Conservation (phyloP, 2,888 invertebrate species). For the Blastobasis lacticolella region DNA sequence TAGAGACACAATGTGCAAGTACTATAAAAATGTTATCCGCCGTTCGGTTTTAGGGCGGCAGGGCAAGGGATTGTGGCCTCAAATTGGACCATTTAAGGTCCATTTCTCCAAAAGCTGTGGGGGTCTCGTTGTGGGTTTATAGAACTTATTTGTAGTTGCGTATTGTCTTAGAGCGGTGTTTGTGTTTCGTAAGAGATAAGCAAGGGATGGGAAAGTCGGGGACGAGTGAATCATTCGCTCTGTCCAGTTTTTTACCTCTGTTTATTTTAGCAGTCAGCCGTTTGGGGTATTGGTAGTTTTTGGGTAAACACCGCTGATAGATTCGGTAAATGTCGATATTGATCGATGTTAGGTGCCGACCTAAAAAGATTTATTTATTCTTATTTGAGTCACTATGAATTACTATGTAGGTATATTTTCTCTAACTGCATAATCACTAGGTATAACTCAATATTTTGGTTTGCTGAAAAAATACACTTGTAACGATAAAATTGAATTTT, state of each 20-base stretch:
- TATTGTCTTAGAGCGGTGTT: constrained; percentile 58
- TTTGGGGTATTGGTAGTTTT: constrained; percentile 2
- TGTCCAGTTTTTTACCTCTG: constrained; percentile 25
- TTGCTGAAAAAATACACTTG: no score
- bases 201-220: constrained; percentile 40
- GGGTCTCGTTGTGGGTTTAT: constrained; percentile 37
- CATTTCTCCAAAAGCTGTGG: constrained; percentile 7
- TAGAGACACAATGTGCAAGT: constrained; percentile 63
- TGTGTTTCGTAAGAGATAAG: constrained; percentile 57
- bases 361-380: no score
- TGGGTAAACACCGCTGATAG: no score
- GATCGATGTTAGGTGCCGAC: no score
- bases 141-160: constrained; percentile 58
- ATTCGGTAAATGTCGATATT: no score
- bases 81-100: no score
- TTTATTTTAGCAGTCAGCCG: constrained; percentile 52
- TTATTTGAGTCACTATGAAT: no score
- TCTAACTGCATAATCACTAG: no score
- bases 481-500: no score
- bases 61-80: constrained; percentile 13
- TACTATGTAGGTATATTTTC: no score
- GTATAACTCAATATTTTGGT: no score
- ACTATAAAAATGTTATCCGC: constrained; percentile 44
- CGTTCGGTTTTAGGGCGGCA: constrained; percentile 27
- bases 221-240: constrained; percentile 24